Evolutionary conservation across 1,140 invertebrate genomes (phyloP).

Genomic region (Antheraea mylitta): DNA sequence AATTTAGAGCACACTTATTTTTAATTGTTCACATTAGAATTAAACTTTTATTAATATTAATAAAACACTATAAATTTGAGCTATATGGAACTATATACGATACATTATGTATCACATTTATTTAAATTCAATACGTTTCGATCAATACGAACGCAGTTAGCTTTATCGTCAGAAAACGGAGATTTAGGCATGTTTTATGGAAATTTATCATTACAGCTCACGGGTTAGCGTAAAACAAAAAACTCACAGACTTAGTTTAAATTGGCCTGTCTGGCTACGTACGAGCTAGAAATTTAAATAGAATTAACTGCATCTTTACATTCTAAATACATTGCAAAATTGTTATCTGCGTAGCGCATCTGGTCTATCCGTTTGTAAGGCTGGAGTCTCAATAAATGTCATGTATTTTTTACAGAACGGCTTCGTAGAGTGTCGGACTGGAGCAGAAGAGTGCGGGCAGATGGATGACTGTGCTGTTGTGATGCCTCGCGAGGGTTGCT

Average conservation of each 20-base stretch:
- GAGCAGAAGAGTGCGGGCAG: constrained; percentile 57
- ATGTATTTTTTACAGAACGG: constrained; percentile 55
- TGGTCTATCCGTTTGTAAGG: background rate
- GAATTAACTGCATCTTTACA: constrained; percentile 12
- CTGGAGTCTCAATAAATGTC: background rate
- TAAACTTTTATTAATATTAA: too few species aligned
- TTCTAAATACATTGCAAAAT: constrained; percentile 18
- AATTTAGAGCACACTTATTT: too few species aligned
- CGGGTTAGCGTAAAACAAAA: background rate
- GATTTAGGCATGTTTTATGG: too few species aligned
- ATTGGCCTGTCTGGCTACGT: background rate
- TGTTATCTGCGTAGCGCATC: background rate
- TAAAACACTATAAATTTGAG: too few species aligned
- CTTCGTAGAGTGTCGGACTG: constrained; percentile 65
- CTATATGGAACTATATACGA: too few species aligned
- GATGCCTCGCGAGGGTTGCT: constrained; percentile 68
- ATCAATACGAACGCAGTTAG: too few species aligned
- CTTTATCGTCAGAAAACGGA: too few species aligned
- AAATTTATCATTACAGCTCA: too few species aligned
- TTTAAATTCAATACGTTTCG: too few species aligned
- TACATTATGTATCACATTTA: too few species aligned
- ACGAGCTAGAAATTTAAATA: background rate
- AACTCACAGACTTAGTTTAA: background rate
- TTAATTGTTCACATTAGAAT: too few species aligned
- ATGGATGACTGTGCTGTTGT: constrained; percentile 67